A percentile compares a stretch with the other conserved stretches of the same genome.
phyloP scores from a whole-genome alignment of 2,888 invertebrate species.

The Eupithecia subumbrata region DNA sequence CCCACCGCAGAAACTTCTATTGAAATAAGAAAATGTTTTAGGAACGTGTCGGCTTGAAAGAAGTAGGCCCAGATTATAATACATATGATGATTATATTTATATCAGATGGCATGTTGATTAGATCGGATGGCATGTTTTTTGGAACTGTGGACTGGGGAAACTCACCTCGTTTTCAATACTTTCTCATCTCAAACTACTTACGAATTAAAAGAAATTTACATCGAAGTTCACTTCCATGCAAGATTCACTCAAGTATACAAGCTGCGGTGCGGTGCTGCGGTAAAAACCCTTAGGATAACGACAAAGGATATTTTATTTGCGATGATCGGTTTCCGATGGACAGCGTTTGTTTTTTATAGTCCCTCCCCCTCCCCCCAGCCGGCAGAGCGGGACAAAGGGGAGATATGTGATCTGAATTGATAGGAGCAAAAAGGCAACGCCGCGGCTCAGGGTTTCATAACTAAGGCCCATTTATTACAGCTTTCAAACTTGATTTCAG shows the following conservation, averaged over 20 bases:
- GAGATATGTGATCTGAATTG: constrained; percentile 11
- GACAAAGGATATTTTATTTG: constrained; percentile 27
- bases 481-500: neutral
- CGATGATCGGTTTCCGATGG: constrained; percentile 41
- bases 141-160: neutral
- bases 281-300: constrained; percentile 6
- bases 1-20: constrained; percentile 38
- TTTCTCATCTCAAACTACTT: neutral
- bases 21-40: constrained; percentile 34
- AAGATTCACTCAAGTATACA: neutral
- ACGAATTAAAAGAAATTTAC: neutral
- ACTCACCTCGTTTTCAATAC: neutral
- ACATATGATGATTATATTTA: too few relatives aligned
- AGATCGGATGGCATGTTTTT: too few relatives aligned
- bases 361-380: neutral
- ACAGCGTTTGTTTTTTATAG: constrained; percentile 28
- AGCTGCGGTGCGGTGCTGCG: neutral
- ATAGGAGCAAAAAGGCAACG: neutral
- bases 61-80: too few relatives aligned
- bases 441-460: neutral
- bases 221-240: neutral
- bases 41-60: constrained; percentile 13
- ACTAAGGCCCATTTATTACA: neutral
- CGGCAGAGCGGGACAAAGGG: neutral
- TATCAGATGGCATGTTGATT: too few relatives aligned